These are phyloP conservation scores for Nomada flava DNA, from an alignment of 2,888 invertebrate species.

Conservation along the genomic window DNA sequence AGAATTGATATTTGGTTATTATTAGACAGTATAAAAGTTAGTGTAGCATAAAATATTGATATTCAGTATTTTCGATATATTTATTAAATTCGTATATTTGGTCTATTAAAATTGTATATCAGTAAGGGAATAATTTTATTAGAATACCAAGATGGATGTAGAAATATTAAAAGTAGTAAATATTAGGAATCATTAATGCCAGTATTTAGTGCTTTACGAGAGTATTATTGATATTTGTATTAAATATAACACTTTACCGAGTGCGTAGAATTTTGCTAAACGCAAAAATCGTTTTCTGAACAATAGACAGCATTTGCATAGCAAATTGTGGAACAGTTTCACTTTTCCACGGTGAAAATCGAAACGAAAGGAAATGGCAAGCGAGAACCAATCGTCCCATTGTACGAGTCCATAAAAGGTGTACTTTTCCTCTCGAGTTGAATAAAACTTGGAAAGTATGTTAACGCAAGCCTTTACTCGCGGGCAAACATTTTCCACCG, in stretches of 20 bases:
- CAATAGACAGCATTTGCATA: no score
- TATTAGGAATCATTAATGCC: not conserved
- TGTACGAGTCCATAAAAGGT: slow-evolving; percentile 32
- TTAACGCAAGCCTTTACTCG: slow-evolving; percentile 8
- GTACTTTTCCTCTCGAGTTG: slow-evolving; percentile 34
- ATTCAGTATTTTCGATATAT: not conserved
- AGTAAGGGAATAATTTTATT: no score
- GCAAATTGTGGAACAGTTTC: slow-evolving; percentile 18
- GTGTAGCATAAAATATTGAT: not conserved
- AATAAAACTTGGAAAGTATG: slow-evolving; percentile 30
- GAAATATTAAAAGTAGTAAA: not conserved
- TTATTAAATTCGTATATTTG: not conserved
- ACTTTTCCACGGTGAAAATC: slow-evolving; percentile 27
- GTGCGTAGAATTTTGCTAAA: no score
- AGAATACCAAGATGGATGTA: no score
- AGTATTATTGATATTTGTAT: not conserved
- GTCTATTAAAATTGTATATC: no score
- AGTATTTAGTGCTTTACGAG: not conserved
- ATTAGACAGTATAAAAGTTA: not conserved
- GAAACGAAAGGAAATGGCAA: slow-evolving; percentile 12
- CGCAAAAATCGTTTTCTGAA: no score
- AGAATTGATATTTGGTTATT: not conserved
- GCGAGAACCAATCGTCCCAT: slow-evolving; percentile 20
- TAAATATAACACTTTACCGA: no score
- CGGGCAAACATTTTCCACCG: not conserved